Base-by-base conservation (phyloP, 2,113 vertebrate genomes). In the Suncus etruscus region DNA sequence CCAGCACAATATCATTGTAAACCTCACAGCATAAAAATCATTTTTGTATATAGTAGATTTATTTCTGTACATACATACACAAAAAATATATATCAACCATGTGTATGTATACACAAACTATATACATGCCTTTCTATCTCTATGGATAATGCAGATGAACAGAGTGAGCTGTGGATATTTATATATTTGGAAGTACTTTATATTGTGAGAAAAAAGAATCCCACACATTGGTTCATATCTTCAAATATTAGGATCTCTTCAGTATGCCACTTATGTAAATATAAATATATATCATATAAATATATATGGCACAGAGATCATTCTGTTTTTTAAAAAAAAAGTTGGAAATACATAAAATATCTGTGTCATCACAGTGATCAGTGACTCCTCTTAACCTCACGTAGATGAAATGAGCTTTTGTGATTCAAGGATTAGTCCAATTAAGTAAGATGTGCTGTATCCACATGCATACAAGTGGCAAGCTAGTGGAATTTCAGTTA, bases 261-360 rank as follows among this genome's bases (percentile, higher is more conserved):
- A 81, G 20, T 31, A 79, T 45, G 83, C 58, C 58, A 77, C 24
- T 65, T 50, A 6, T 58, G 0, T 83, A 79, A 39, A 45, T 76
- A 83, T 39, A 39, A 39, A 39, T 39, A 39, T 39, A 39, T 39
- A 39, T 39, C 5, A 39, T 3, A 39, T 39, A 39, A 39, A 39
- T 39, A 39, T 39, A 39, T 77, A 79, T 6, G 14, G 76, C 51
- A 58, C 11, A 58, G 45, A 72, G 20, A 63, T 27, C 1, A 61
- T 88, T 87, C n/a, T 87, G 4, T 83, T 66, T 15, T 61, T 39
- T 39, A 39, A 39, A 5, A 25, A 90, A 61, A 27, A 93, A 76
- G 27, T n/a, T 76, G 50, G 81, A 87, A 91, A 81, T 80, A 75
- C 54, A 90, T 77, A 80, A 32, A 92, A 58, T 83, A 29, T 4